phyloP scores from a whole-genome alignment of 2,888 invertebrate species.

The Ptychoptera albimana region DNA sequence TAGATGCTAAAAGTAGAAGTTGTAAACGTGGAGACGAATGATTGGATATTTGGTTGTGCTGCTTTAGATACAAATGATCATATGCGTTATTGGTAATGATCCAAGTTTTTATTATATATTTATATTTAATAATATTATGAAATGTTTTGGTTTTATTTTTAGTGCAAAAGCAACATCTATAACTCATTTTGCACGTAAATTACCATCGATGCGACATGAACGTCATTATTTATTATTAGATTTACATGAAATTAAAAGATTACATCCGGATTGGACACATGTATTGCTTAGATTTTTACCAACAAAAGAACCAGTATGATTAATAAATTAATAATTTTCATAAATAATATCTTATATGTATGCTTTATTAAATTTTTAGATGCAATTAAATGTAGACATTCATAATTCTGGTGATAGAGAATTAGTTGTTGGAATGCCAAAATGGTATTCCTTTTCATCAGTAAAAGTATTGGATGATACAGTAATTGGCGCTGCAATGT shows the following conservation, averaged over 20 bases:
- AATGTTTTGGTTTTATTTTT: constrained; percentile 22
- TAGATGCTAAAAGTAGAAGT: constrained; percentile 48
- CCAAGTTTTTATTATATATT: constrained; percentile 8
- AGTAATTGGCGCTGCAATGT: constrained; percentile 38
- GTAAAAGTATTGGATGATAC: constrained; percentile 36
- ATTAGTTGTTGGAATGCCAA: constrained; percentile 23
- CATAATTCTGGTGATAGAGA: constrained; percentile 35
- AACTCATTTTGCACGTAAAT: constrained; percentile 36
- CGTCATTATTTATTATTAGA: constrained; percentile 40
- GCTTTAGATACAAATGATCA: constrained; percentile 37
- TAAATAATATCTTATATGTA: neutral
- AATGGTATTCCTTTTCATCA: constrained; percentile 27
- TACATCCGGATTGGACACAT: constrained; percentile 46
- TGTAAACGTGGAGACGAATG: constrained; percentile 46
- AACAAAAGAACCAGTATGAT: constrained; percentile 31
- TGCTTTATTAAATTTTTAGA: constrained; percentile 28
- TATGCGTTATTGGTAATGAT: constrained; percentile 43
- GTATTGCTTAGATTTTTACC: constrained; percentile 50
- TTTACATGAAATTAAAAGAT: constrained; percentile 40
- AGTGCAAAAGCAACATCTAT: constrained; percentile 41
- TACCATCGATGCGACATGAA: constrained; percentile 31
- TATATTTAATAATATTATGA: constrained; percentile 27
- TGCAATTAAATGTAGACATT: constrained; percentile 46
- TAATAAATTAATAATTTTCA: constrained; percentile 3
- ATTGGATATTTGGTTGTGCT: constrained; percentile 67